These are phyloP conservation scores for Holotrichia oblita DNA, from an alignment of 1,140 invertebrate species.

Conservation along the genomic window DNA sequence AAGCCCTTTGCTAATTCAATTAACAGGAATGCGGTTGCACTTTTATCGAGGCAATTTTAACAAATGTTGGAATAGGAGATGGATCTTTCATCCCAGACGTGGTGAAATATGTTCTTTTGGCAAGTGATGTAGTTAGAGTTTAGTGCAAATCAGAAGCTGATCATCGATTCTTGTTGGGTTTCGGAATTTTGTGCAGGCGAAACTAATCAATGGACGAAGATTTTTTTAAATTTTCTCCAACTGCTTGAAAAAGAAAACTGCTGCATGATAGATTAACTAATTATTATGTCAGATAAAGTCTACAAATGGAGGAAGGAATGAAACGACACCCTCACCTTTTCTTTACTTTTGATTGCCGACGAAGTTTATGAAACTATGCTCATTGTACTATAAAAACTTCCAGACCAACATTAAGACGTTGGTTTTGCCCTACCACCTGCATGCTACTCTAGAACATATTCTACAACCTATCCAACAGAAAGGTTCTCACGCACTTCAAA, in stretches of 20 bases:
- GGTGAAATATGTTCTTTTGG: too few relatives aligned
- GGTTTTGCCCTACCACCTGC: slow-evolving; percentile 83
- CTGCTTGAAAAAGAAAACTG: slow-evolving; percentile 66
- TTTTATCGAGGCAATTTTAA: too few relatives aligned
- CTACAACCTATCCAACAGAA: slow-evolving; percentile 55
- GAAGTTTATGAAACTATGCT: slow-evolving; percentile 69
- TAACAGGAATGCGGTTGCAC: too few relatives aligned
- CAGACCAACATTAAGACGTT: slow-evolving; percentile 68
- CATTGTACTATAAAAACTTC: background rate
- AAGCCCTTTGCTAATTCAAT: too few relatives aligned
- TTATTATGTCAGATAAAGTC: slow-evolving; percentile 91
- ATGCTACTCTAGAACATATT: slow-evolving; percentile 74
- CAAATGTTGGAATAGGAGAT: too few relatives aligned
- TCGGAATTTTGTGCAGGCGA: too few relatives aligned
- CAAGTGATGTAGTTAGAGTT: too few relatives aligned
- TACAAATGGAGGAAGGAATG: slow-evolving; percentile 89
- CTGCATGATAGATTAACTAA: slow-evolving; percentile 82
- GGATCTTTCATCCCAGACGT: too few relatives aligned
- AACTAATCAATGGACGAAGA: too few relatives aligned
- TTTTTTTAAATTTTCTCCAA: too few relatives aligned
- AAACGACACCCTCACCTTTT: slow-evolving; percentile 88
- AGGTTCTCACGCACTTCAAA: slow-evolving; percentile 37
- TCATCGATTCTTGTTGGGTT: too few relatives aligned
- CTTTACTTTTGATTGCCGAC: slow-evolving; percentile 81
- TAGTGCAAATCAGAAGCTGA: too few relatives aligned